Conservation (phyloP, 2,113 vertebrate genomes). For the Mastomys coucha region DNA sequence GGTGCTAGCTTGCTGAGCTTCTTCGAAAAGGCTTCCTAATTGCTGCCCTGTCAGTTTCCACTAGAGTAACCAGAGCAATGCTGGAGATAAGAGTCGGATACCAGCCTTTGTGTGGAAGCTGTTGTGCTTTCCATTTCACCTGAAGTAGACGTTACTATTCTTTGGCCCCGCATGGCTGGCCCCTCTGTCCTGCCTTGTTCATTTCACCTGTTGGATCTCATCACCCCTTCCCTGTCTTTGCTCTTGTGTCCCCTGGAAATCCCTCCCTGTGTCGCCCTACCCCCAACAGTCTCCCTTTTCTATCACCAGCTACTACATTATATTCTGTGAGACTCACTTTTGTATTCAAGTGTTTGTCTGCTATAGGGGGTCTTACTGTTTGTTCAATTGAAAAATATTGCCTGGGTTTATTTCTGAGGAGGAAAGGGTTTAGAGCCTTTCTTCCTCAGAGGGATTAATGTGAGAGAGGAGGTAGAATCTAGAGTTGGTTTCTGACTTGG, state of each 20-base stretch:
- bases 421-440: background rate
- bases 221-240: background rate
- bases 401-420: slow-evolving; percentile 25
- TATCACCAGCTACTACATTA: background rate
- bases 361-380: background rate
- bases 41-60: background rate
- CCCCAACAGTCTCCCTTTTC: background rate
- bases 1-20: background rate
- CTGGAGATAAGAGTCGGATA: background rate
- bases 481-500: background rate
- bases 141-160: background rate
- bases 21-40: background rate
- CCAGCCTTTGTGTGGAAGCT: background rate
- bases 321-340: background rate
- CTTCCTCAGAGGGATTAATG: background rate
- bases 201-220: background rate
- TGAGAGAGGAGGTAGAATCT: background rate
- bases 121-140: rapidly evolving
- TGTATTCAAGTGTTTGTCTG: background rate
- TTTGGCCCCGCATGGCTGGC: rapidly evolving
- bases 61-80: background rate
- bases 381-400: background rate
- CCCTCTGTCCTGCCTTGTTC: background rate
- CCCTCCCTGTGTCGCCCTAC: background rate
- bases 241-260: background rate